Conservation (phyloP, 37 sponge, comb jelly and placozoan species). For the Beroe ovata region DNA sequence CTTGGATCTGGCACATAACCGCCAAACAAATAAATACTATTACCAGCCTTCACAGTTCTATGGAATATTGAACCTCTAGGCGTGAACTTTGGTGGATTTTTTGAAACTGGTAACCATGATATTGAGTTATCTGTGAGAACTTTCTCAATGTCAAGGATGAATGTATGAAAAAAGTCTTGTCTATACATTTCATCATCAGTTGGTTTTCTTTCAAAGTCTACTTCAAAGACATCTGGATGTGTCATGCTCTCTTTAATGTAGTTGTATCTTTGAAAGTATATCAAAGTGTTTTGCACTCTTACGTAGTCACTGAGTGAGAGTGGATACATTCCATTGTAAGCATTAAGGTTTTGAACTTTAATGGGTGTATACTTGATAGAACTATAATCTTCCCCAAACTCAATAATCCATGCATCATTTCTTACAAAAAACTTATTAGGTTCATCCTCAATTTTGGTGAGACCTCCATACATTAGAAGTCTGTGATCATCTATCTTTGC, state of each 20-base stretch:
- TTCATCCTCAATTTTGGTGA: not conserved
- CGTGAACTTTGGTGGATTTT: constrained; percentile 12
- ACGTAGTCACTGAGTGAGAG: not conserved
- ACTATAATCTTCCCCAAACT: not conserved
- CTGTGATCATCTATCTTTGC: constrained; percentile 12
- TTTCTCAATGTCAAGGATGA: constrained; percentile 1
- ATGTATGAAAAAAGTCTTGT: constrained; percentile 26
- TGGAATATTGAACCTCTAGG: constrained; percentile 20
- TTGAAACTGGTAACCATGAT: constrained; percentile 9
- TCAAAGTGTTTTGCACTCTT: not conserved
- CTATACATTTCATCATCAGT: constrained; percentile 34
- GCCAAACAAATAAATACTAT: constrained; percentile 32
- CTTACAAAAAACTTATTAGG: not conserved
- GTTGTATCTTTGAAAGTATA: not conserved
- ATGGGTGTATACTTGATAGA: not conserved
- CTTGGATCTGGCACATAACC: constrained; percentile 9
- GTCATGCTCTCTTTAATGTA: not conserved
- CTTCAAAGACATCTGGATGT: not conserved
- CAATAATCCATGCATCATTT: constrained; percentile 3
- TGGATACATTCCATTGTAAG: constrained; percentile 44
- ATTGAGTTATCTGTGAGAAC: not conserved
- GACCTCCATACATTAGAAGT: constrained; percentile 21
- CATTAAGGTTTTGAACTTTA: not conserved
- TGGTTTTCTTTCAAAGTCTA: not conserved
- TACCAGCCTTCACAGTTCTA: not conserved